Evolutionary conservation across 2,888 invertebrate species (phyloP), one percentile per base, ranked within the genome.

Genomic region (Villa cingulata): DNA sequence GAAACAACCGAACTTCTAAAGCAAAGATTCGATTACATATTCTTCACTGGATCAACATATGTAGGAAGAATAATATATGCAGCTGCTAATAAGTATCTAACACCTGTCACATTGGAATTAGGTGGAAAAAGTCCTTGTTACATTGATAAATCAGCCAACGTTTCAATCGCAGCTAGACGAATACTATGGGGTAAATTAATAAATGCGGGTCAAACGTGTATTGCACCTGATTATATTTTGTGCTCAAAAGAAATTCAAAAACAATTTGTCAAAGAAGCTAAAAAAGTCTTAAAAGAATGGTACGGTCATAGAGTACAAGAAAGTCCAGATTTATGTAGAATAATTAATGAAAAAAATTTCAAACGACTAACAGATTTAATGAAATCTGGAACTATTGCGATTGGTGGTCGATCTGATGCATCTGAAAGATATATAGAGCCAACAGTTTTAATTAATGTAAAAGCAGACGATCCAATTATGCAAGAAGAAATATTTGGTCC

Each of bases 401-500:
- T 90, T 45, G 95, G 94, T 12, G 94, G 96, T 10, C 74, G 79
- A 41, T 74, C 72, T 48, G 86, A 94, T 63, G 72, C 81, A 0
- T 70, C 72, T 19, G 86, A 91, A 54, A 77, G 75, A 48, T 91
- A 75, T 64, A 88, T 97, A 52, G 79, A 83, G 43, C 96, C 96
- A 1, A 94, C 94, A 0, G 74, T 97, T 47, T 57, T 88, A 43
- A 69, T 75, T 16, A 82, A 91, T 63, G 85, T 91, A 0, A 76
- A 78, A 47, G 69, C 75, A 0, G 72, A 72, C 1, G 91, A 94
- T 71, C 76, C 80, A 36, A 65, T 86, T 5, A 86, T 88, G 86
- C 76, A 80, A 55, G 85, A 95, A 56, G 97, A 97, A 76, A 92
- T 97, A 58, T 98, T 97, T 68, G 97, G 97, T 1, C 97, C 97